phyloP scores from a whole-genome alignment of 2,113 vertebrate species.

The Lethenteron reissneri region DNA sequence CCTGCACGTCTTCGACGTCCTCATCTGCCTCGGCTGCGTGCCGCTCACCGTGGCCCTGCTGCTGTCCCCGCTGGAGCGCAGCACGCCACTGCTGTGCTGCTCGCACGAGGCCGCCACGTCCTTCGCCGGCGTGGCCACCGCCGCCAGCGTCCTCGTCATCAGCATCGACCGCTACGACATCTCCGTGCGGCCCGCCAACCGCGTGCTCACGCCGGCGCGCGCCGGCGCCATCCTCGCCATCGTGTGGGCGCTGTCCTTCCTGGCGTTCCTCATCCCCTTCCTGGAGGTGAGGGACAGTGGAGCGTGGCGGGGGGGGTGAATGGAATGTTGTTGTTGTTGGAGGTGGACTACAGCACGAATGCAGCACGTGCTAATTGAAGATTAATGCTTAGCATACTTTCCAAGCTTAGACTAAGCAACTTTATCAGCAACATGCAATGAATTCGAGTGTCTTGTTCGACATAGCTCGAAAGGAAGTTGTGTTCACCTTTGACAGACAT shows the following conservation, averaged over 20 bases:
- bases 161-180: conserved; percentile 93
- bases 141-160: conserved; percentile 87
- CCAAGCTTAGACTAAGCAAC: too few relatives aligned
- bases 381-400: too few relatives aligned
- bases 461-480: too few relatives aligned
- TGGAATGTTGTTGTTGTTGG: neutral
- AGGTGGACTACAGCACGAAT: too few relatives aligned
- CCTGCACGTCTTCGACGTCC: conserved; percentile 82
- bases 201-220: conserved; percentile 83
- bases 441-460: too few relatives aligned
- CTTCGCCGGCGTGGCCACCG: conserved; percentile 81
- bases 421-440: too few relatives aligned
- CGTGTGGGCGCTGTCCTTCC: conserved; percentile 79
- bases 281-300: conserved; percentile 45
- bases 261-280: conserved; percentile 86
- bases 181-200: conserved; percentile 85
- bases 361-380: too few relatives aligned
- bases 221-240: conserved; percentile 58
- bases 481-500: too few relatives aligned
- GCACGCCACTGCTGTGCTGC: conserved; percentile 76
- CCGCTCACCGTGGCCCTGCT: conserved; percentile 84
- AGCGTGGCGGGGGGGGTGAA: neutral
- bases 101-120: conserved; percentile 98
- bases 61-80: conserved; percentile 61
- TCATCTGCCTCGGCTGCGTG: conserved; percentile 87